Percentiles rank a stretch among this genome's conserved stretches.
Evolutionary conservation across 2,888 invertebrate genomes (phyloP).

Genomic region (Aporophyla nigra): DNA sequence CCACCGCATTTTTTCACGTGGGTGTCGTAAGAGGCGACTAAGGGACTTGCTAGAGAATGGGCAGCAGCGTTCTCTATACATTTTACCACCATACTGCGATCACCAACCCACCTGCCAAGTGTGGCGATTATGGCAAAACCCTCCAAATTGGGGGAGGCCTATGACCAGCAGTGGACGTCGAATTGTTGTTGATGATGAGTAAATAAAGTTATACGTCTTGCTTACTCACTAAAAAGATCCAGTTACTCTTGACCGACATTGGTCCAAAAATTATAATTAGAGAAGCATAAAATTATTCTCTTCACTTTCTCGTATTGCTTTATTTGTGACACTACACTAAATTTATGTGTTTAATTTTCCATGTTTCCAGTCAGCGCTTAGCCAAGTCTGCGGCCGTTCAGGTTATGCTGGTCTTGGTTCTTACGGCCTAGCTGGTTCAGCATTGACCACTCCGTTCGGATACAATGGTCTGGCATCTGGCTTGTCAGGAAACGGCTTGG

Average conservation of each 20-base stretch:
- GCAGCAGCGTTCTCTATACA: too few relatives aligned
- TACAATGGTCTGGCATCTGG: background rate
- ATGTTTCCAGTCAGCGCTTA: conserved; percentile 47
- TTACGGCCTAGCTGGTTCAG: conserved; percentile 22
- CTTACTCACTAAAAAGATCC: background rate
- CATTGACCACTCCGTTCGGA: background rate
- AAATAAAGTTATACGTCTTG: background rate
- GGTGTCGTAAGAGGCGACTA: too few relatives aligned
- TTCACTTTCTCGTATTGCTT: background rate
- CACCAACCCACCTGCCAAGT: too few relatives aligned
- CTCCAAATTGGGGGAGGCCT: too few relatives aligned
- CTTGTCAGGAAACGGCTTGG: background rate
- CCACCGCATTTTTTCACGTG: too few relatives aligned
- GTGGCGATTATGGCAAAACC: too few relatives aligned
- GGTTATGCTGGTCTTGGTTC: conserved; percentile 5
- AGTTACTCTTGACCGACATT: too few relatives aligned
- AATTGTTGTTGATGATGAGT: too few relatives aligned
- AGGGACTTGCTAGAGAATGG: too few relatives aligned
- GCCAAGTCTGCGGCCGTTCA: conserved; percentile 39
- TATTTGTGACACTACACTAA: too few relatives aligned
- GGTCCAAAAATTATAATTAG: background rate
- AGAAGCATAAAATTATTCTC: background rate
- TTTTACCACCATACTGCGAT: too few relatives aligned
- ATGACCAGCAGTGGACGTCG: too few relatives aligned
- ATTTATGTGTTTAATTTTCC: background rate